Evolutionary conservation across 2,888 invertebrate genomes (phyloP), one percentile per base, ranked within the genome.

Genomic region (Catocala nupta): DNA sequence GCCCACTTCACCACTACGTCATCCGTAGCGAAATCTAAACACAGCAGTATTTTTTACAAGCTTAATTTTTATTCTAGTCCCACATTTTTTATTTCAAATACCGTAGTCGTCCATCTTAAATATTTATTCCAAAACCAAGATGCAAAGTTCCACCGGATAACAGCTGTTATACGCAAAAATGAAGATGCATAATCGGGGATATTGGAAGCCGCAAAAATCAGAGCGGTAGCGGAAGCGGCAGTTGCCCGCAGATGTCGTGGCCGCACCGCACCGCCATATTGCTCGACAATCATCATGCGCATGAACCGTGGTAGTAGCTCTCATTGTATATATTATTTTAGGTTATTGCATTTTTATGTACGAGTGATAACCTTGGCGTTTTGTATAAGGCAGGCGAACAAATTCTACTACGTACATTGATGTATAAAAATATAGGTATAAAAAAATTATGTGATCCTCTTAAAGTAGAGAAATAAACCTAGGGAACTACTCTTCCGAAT

Each of bases 281-380:
- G 73, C 49, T 44, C 77, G 44, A 49, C 63, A 73, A 79, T 80
- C 74, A 77, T 49, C 56, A 10, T 55, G 75, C 66, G 75, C 69
- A 71, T 13, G 11, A 7, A 63, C 59, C 69, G 64, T 71, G 58
- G 9, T 64, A 34, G 49, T 16, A 47, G 50, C 12, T 54, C 48
- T 47, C 50, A 45, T 61, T 42, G 55, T 65, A 45, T 50, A 39
- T 39, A 1, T 67, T 55, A 48, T 62, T 68, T 65, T 43, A 61
- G 50, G n/a, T 55, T 42, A 42, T 25, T 51, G 25, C 42, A 53
- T 53, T 48, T 63, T 56, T 53, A 56, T 43, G 45, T 52, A 25
- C 5, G 33, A 1, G 36, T 16, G 36, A 42, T 50, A 47, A 55
- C 25, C 51, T 55, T 55, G 55, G n/a, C 33, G 7, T 36, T 6